phyloP scores from a whole-genome alignment of 37 sponge, comb jelly and placozoan species.

The Hormiphora californensis region DNA sequence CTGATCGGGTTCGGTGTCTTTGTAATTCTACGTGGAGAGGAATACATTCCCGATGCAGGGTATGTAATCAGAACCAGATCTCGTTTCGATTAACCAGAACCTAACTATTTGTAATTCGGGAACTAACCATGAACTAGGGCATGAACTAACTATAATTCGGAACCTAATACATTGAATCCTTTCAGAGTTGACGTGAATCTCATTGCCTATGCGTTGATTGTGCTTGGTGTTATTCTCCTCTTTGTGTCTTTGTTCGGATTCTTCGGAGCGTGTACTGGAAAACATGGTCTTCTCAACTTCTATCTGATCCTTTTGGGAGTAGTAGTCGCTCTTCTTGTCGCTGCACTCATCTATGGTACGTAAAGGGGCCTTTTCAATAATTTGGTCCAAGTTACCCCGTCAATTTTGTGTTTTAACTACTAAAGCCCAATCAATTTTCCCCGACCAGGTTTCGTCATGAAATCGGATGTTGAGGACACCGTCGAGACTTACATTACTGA shows the following conservation, averaged over 20 bases:
- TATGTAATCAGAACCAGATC: too few species aligned
- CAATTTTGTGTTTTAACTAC: too few species aligned
- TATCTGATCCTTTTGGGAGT: neutral
- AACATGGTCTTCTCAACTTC: neutral
- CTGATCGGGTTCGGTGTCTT: neutral
- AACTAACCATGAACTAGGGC: neutral
- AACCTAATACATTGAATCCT: neutral
- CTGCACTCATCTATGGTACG: neutral
- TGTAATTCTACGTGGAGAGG: neutral
- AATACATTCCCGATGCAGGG: slow-evolving; percentile 11
- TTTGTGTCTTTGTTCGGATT: neutral
- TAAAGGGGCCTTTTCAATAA: neutral
- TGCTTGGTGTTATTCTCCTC: neutral
- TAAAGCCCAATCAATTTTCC: neutral
- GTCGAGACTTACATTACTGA: too few species aligned
- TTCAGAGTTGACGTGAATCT: neutral
- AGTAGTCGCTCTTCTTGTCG: neutral
- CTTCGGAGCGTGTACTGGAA: slow-evolving; percentile 14
- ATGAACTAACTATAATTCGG: neutral
- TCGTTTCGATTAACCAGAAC: too few species aligned
- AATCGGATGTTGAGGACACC: neutral
- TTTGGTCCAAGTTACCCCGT: too few species aligned
- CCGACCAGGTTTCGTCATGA: neutral
- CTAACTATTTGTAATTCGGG: too few species aligned
- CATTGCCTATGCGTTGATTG: neutral